Base-by-base conservation (phyloP, 2,888 invertebrate species). In the Erynnis tages region DNA sequence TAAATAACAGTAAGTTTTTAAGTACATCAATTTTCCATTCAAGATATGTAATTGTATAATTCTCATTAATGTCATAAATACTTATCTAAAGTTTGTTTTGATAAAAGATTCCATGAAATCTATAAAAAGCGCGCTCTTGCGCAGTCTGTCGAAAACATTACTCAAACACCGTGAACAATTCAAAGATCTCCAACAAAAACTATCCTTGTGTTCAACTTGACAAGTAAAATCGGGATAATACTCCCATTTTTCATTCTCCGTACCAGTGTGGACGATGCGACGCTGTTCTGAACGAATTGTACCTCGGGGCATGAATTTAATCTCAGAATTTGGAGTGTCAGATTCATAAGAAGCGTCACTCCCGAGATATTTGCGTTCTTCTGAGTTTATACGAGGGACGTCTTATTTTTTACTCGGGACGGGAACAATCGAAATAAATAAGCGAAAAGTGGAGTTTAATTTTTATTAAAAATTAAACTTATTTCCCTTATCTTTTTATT, bases 291-390 rank as follows among this genome's bases (percentile, higher is more conserved):
- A 76, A 76, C 74, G 79, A 82, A 85, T 81, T 76, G 79, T 76
- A 79, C 88, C 87, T 79, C 79, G 66, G 86, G 86, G 84, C 76
- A 84, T 82, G 83, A 85, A 85, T 87, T 87, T 88, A 88, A 88
- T 88, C 88, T 86, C 74, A 71, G 81, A 73, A 80, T 82, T 76
- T 75, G 73, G 77, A 73, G 74, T 79, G 79, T 81, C 83, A 79
- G 78, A 73, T 77, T 79, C 78, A 77, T 80, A 82, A 84, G 79
- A 81, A 79, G 68, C 70, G 73, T 79, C 78, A 76, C 73, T 76
- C 75, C 62, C 66, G 65, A 58, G 66, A 69, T 67, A 71, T 75
- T 71, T 65, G 63, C 60, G 66, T 70, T 69, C 67, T 63, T 65
- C 52, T 66, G 66, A 69, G 56, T 68, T 66, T 67, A 68, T 63